Percentiles rank a stretch among this genome's conserved stretches.
phyloP scores from a whole-genome alignment of 2,888 invertebrate species.

The Plebejus melissa region DNA sequence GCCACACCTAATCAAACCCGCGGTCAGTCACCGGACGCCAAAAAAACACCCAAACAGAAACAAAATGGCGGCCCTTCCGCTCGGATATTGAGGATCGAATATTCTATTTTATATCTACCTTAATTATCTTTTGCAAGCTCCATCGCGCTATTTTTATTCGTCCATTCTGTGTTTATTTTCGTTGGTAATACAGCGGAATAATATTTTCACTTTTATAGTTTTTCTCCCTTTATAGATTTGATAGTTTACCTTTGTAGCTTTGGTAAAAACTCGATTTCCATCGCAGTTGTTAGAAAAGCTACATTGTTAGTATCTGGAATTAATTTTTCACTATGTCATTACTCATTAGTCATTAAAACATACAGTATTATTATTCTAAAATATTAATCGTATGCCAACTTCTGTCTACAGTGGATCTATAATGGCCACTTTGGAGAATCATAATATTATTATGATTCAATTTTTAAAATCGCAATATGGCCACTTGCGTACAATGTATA shows the following conservation, averaged over 20 bases:
- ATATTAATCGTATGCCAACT: no score
- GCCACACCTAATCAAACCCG: slow-evolving; percentile 27
- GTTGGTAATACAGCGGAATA: slow-evolving; percentile 16
- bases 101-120: slow-evolving; percentile 71
- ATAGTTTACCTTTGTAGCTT: background rate
- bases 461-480: no score
- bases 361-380: no score
- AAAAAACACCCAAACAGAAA: slow-evolving; percentile 43
- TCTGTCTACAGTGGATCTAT: no score
- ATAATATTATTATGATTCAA: no score
- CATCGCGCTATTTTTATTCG: slow-evolving; percentile 44
- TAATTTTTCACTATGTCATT: no score
- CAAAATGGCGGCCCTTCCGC: slow-evolving; percentile 55
- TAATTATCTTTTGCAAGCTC: slow-evolving; percentile 62
- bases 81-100: slow-evolving; percentile 65
- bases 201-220: background rate
- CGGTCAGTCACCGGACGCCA: slow-evolving; percentile 30
- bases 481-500: no score
- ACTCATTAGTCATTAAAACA: no score
- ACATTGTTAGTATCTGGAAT: no score
- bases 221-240: background rate
- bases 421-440: no score
- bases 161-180: slow-evolving; percentile 33
- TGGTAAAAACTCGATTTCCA: background rate
- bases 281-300: no score